phyloP scores from a whole-genome alignment of 1,140 invertebrate species.

The Lethrus apterus region DNA sequence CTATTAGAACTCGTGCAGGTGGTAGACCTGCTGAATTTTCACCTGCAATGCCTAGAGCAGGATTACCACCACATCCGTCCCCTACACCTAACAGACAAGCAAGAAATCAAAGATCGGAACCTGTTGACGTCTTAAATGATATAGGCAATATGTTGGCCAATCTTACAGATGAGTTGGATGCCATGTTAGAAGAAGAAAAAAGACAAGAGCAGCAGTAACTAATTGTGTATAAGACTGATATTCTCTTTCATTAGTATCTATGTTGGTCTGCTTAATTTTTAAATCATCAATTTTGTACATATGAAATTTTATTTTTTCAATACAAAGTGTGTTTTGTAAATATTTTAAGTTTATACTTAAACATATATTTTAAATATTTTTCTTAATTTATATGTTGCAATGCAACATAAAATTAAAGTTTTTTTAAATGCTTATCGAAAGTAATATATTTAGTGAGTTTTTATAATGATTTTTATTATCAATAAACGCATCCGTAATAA shows the following conservation, averaged over 20 bases:
- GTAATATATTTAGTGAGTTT: too few species aligned
- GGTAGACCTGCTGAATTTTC: slow-evolving; percentile 44
- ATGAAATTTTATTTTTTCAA: slow-evolving; percentile 5
- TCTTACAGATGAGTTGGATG: slow-evolving; percentile 87
- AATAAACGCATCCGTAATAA: too few species aligned
- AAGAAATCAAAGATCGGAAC: slow-evolving; percentile 48
- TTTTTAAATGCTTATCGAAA: too few species aligned
- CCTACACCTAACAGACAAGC: slow-evolving; percentile 34
- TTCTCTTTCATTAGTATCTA: background rate
- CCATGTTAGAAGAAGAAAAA: slow-evolving; percentile 89
- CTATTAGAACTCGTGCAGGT: slow-evolving; percentile 76
- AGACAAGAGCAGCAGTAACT: slow-evolving; percentile 52
- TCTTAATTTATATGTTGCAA: slow-evolving; percentile 9
- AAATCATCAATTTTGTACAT: slow-evolving; percentile 8
- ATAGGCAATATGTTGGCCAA: slow-evolving; percentile 95
- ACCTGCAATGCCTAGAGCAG: slow-evolving; percentile 44
- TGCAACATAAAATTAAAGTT: too few species aligned
- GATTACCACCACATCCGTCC: slow-evolving; percentile 41
- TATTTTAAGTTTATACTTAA: slow-evolving; percentile 3
- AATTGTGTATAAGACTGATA: slow-evolving; percentile 24
- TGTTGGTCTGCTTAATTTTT: slow-evolving; percentile 5
- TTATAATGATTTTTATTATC: too few species aligned
- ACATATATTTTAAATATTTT: slow-evolving; percentile 8
- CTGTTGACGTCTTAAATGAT: slow-evolving; percentile 88
- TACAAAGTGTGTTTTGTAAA: slow-evolving; percentile 10